phyloP scores from a whole-genome alignment of 2,888 invertebrate genomes.

The Ectemnius cavifrons region DNA sequence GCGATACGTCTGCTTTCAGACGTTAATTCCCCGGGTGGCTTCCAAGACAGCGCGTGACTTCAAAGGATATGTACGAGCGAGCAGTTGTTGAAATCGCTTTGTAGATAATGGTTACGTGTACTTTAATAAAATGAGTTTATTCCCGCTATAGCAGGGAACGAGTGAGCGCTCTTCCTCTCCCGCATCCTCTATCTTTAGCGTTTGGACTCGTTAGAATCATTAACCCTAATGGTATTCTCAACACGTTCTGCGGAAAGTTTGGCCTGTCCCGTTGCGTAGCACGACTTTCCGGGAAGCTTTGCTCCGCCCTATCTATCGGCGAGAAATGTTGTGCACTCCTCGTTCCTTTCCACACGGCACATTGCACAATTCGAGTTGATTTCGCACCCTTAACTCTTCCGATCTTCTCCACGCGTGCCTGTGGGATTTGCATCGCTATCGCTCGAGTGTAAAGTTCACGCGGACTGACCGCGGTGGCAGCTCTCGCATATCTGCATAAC shows the following conservation, averaged over 20 bases:
- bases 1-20: background rate
- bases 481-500: conserved; percentile 62
- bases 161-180: background rate
- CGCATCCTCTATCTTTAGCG: conserved; percentile 23
- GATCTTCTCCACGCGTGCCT: conserved; percentile 12
- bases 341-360: conserved; percentile 14
- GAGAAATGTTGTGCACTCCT: background rate
- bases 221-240: conserved; percentile 53
- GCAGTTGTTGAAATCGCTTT: conserved; percentile 2
- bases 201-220: conserved; percentile 49
- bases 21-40: conserved; percentile 2
- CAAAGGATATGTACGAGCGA: background rate
- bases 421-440: conserved; percentile 48
- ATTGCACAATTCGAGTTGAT: conserved; percentile 17
- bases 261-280: conserved; percentile 7
- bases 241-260: conserved; percentile 46
- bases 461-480: conserved; percentile 58
- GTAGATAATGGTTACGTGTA: background rate
- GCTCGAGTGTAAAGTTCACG: conserved; percentile 56
- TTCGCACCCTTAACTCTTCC: conserved; percentile 26
- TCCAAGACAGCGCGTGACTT: conserved; percentile 1
- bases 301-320: conserved; percentile 34
- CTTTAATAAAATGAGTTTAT: conserved; percentile 35
- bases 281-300: conserved; percentile 47
- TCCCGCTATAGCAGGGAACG: conserved; percentile 2